Base-by-base conservation (phyloP, 2,797 vertebrate species). In the Orestias chungarensis region DNA sequence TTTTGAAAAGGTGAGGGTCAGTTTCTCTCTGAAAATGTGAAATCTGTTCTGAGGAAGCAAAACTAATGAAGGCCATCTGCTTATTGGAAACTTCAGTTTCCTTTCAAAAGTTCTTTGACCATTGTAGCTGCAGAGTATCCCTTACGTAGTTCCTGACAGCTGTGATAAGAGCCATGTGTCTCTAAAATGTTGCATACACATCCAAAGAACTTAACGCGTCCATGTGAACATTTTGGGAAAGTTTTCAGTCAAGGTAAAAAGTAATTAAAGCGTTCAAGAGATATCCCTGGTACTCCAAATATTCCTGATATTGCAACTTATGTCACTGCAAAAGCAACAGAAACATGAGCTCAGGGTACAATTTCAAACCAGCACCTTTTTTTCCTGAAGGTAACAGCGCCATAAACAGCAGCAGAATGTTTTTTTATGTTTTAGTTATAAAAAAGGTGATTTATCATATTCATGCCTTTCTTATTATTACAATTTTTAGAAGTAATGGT, bases 111-210 rank as follows among this genome's bases (percentile, higher is more conserved):
- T 50, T 43, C 31, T 25, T 25, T 18, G n/a, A 70, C 55, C 31
- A 9, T 61, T 14, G 40, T 67, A 6, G 25, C 52, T 42, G 52
- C 15, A 59, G n/a, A 66, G 1, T 31, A 67, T 67, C 43, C 43
- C 52, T 66, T 54, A 47, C 25, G 67, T 7, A 67, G 25, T 3
- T 38, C 54, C 11, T 59, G 67, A 35, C 65, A 67, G 44, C 65
- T 25, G 23, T 33, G 65, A 67, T 49, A 38, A 38, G 57, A 61
- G 57, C 57, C 57, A 61, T 61, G 57, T 61, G 57, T 61, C 33
- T 61, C 33, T 3, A 38, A 11, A 61, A 38, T 6, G 20, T n/a
- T 35, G 23, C 31, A 35, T 18, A 5, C 20, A 23, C 57, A n/a
- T 61, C 57, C 57, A 38, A 14, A 12, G 0, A 61, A 12, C 33